These are phyloP conservation scores for Clarias platycephalus DNA, from an alignment of 2,797 vertebrate species.

Conservation along the genomic window DNA sequence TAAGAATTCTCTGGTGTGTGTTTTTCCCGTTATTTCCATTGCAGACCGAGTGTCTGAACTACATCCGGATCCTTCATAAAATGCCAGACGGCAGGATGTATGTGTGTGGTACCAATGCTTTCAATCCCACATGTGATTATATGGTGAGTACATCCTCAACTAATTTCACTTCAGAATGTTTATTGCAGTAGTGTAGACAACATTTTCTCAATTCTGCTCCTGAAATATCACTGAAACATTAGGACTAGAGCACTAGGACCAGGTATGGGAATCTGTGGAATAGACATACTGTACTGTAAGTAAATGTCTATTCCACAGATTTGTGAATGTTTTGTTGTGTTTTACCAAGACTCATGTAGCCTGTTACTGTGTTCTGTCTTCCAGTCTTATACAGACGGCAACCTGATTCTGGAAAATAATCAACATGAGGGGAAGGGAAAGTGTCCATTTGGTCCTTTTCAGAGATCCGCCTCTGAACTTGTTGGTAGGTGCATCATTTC, in stretches of 20 bases:
- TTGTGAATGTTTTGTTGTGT: neutral
- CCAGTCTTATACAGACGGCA: conserved; percentile 66
- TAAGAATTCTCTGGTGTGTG: neutral
- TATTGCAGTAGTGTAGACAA: too few relatives aligned
- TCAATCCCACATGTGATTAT: conserved; percentile 74
- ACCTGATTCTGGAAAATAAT: conserved; percentile 65
- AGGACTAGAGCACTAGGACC: too few relatives aligned
- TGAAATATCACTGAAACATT: too few relatives aligned
- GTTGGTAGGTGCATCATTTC: conserved; percentile 67
- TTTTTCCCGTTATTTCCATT: conserved; percentile 15
- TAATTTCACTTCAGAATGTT: neutral
- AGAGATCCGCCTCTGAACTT: conserved; percentile 74
- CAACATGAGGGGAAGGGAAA: conserved; percentile 75
- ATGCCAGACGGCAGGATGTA: conserved; percentile 69
- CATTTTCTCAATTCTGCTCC: too few relatives aligned
- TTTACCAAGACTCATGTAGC: neutral
- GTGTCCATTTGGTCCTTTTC: conserved; percentile 80
- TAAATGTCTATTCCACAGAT: neutral
- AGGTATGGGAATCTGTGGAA: too few relatives aligned
- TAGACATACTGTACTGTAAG: neutral
- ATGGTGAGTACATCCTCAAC: conserved; percentile 69
- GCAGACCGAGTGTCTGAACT: conserved; percentile 80
- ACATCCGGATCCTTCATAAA: conserved; percentile 75
- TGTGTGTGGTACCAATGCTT: conserved; percentile 81
- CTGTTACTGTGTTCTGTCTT: conserved; percentile 39